Evolutionary conservation across 2,888 invertebrate species (phyloP).

Genomic region (Caenorhabditis sp.): DNA sequence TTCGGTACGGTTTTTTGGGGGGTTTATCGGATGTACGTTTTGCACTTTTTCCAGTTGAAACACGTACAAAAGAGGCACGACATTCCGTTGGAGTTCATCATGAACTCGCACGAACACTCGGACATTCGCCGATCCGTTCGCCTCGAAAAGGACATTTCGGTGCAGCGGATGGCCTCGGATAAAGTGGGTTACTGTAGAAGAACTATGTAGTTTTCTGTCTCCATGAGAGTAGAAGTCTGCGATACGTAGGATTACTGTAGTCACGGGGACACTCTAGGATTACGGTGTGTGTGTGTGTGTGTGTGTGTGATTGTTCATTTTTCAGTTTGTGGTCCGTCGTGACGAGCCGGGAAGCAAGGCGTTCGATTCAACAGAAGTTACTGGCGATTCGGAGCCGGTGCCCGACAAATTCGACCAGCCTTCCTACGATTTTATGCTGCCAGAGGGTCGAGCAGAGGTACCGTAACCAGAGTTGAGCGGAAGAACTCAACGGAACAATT

Average conservation of each 20-base stretch:
- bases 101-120: conserved; percentile 50
- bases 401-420: conserved; percentile 66
- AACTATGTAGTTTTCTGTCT: not conserved
- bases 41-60: conserved; percentile 27
- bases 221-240: too few relatives aligned
- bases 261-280: too few relatives aligned
- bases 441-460: conserved; percentile 64
- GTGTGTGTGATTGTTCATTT: too few relatives aligned
- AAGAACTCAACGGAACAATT: too few relatives aligned
- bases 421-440: conserved; percentile 72
- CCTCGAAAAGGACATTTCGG: conserved; percentile 19
- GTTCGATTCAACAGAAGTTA: conserved; percentile 37
- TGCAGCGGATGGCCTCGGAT: conserved; percentile 35
- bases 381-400: conserved; percentile 25
- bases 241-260: too few relatives aligned
- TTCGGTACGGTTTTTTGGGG: too few relatives aligned
- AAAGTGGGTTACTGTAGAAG: conserved; percentile 5
- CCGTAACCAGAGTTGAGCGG: too few relatives aligned
- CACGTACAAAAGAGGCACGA: conserved; percentile 51
- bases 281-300: too few relatives aligned
- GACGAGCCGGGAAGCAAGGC: conserved; percentile 15
- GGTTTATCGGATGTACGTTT: not conserved
- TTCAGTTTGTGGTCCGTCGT: conserved; percentile 29
- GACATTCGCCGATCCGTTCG: conserved; percentile 42
- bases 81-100: conserved; percentile 43